Conservation (phyloP, 2,797 vertebrate species). For the Poecilia wingei region DNA sequence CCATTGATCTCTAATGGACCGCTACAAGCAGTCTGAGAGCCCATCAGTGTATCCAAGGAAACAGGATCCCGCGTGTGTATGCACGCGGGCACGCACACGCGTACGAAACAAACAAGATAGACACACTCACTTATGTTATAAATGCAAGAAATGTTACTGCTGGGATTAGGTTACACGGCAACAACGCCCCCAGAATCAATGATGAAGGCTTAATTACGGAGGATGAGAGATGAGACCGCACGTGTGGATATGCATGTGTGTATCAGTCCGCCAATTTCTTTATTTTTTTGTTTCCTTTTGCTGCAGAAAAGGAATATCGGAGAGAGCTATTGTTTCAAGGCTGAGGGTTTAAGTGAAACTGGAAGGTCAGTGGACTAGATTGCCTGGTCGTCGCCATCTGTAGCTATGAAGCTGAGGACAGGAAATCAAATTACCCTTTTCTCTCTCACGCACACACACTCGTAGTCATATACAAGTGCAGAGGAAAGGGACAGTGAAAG, state of each 20-base stretch:
- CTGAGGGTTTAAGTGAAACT: slow-evolving; percentile 69
- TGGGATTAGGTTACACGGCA: slow-evolving; percentile 71
- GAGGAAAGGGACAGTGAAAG: slow-evolving; percentile 63
- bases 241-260: slow-evolving; percentile 27
- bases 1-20: slow-evolving; percentile 84
- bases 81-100: slow-evolving; percentile 14
- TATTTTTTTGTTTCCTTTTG: slow-evolving; percentile 5
- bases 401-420: slow-evolving; percentile 55
- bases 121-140: slow-evolving; percentile 61
- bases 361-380: slow-evolving; percentile 71
- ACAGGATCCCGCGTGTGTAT: slow-evolving; percentile 48
- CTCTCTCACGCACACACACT: slow-evolving; percentile 29
- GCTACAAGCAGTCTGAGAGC: slow-evolving; percentile 77
- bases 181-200: slow-evolving; percentile 77
- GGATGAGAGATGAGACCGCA: slow-evolving; percentile 60
- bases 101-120: slow-evolving; percentile 53
- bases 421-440: slow-evolving; percentile 73
- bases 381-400: slow-evolving; percentile 48
- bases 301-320: slow-evolving; percentile 36
- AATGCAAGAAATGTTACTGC: slow-evolving; percentile 70
- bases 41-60: slow-evolving; percentile 76
- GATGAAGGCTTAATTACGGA: slow-evolving; percentile 79
- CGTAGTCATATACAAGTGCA: slow-evolving; percentile 21
- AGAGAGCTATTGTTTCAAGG: slow-evolving; percentile 61
- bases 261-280: slow-evolving; percentile 21